These are phyloP conservation scores for Hemibagrus guttatus DNA, from an alignment of 2,797 vertebrate species.

Conservation along the genomic window DNA sequence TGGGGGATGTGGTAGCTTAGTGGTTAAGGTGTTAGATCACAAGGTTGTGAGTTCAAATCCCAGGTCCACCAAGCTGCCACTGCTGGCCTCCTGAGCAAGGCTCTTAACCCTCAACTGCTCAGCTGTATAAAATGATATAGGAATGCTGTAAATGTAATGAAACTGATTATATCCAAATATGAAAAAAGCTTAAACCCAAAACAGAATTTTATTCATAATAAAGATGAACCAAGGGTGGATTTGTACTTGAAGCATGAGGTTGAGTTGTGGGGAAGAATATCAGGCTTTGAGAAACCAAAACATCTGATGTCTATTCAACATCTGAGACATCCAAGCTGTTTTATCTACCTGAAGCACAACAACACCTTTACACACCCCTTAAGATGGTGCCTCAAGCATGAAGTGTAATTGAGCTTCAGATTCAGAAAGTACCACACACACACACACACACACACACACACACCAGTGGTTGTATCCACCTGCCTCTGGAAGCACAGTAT, in stretches of 20 bases:
- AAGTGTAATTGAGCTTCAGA: background rate
- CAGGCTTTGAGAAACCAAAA: background rate
- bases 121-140: no score
- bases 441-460: slow-evolving; percentile 12
- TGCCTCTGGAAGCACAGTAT: slow-evolving; percentile 6
- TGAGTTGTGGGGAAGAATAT: background rate
- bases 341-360: background rate
- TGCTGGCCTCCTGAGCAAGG: no score
- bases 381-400: slow-evolving; percentile 14
- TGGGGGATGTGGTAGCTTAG: background rate
- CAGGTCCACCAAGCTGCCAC: no score
- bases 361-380: slow-evolving; percentile 1
- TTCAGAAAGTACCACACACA: background rate
- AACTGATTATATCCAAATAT: no score
- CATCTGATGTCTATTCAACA: background rate
- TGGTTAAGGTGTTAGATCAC: no score
- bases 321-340: background rate
- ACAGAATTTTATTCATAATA: background rate
- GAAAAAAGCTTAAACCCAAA: background rate
- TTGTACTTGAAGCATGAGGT: background rate
- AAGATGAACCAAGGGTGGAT: background rate
- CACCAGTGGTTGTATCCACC: slow-evolving; percentile 7
- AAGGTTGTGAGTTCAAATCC: no score
- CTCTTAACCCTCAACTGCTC: no score
- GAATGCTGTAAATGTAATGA: no score